Percentiles rank a stretch among this genome's conserved stretches.
Conservation (phyloP, 1,140 invertebrate genomes). For the Nasonia giraulti region DNA sequence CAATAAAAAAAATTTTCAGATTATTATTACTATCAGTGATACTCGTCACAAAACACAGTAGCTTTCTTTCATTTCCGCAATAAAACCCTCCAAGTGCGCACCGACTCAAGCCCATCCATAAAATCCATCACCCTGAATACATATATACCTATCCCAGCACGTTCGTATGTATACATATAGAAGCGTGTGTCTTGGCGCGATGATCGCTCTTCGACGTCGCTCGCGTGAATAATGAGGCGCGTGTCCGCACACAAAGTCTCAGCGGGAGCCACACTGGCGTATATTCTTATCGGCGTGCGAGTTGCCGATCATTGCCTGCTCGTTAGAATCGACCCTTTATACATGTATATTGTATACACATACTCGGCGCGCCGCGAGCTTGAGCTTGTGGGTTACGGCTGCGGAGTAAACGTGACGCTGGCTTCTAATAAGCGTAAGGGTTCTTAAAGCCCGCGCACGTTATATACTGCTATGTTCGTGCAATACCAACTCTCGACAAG, state of each 20-base stretch:
- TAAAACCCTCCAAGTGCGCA: no score
- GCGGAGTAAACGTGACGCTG: slow-evolving; percentile 14
- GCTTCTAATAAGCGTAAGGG: slow-evolving; percentile 27
- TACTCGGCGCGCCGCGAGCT: neutral
- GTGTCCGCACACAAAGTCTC: slow-evolving; percentile 28
- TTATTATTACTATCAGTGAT: no score
- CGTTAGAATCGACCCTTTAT: slow-evolving; percentile 2
- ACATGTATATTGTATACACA: neutral
- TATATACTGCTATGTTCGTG: slow-evolving; percentile 2
- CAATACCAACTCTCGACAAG: neutral
- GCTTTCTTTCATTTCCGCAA: no score
- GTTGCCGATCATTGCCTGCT: slow-evolving; percentile 30
- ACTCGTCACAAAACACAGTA: no score
- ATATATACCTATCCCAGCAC: neutral
- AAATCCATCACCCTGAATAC: neutral
- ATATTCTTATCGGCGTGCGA: slow-evolving; percentile 24
- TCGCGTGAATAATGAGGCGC: slow-evolving; percentile 35
- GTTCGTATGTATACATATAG: neutral
- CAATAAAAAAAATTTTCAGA: no score
- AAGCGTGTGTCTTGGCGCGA: neutral
- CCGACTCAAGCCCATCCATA: neutral
- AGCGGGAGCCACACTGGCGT: slow-evolving; percentile 27
- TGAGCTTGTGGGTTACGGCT: neutral
- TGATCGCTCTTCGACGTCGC: neutral
- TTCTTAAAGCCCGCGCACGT: neutral